Conservation (phyloP, 2,888 invertebrate species). For the Acronicta aceris region DNA sequence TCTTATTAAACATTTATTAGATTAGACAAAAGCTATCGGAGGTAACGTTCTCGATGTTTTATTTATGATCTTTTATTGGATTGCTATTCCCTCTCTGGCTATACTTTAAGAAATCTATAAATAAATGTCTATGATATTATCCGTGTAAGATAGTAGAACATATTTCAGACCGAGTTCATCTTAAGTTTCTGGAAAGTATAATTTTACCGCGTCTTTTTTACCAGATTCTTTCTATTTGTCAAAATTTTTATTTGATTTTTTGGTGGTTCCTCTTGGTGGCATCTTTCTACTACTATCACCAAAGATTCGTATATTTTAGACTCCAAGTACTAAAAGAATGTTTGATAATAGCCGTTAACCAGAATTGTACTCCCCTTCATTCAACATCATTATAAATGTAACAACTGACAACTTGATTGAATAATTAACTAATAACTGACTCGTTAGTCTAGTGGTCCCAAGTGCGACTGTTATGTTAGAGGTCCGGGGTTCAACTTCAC, state of each 20-base stretch:
- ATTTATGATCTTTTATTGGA: slow-evolving; percentile 85
- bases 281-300: too few species aligned
- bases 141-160: slow-evolving; percentile 12
- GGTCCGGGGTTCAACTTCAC: too few species aligned
- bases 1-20: slow-evolving; percentile 89
- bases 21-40: slow-evolving; percentile 85
- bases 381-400: neutral
- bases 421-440: neutral
- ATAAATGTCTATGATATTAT: slow-evolving; percentile 60
- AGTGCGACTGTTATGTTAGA: too few species aligned
- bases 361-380: neutral
- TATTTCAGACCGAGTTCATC: slow-evolving; percentile 1
- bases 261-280: too few species aligned
- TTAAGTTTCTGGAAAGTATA: slow-evolving; percentile 6
- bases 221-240: neutral
- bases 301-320: too few species aligned
- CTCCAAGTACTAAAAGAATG: too few species aligned
- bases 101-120: slow-evolving; percentile 62
- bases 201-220: neutral
- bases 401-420: neutral
- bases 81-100: slow-evolving; percentile 75
- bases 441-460: too few species aligned
- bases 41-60: slow-evolving; percentile 82
- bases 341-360: neutral
- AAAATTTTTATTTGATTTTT: neutral